phyloP scores from a whole-genome alignment of 2,797 vertebrate genomes.

The Eulemur coronatus region DNA sequence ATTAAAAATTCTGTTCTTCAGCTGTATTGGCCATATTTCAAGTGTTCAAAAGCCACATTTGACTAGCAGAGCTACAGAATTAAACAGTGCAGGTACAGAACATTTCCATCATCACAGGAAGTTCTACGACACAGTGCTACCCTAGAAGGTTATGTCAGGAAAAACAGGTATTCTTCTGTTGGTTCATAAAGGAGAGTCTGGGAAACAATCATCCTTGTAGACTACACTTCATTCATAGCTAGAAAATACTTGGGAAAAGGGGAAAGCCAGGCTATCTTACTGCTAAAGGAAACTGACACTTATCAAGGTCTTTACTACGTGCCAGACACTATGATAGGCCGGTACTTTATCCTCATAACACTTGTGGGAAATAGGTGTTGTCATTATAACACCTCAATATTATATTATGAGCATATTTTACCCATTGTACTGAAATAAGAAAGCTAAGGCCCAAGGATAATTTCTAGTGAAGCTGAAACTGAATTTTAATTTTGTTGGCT shows the following conservation, averaged over 20 bases:
- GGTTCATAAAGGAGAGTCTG: neutral
- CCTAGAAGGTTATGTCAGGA: neutral
- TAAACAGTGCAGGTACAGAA: neutral
- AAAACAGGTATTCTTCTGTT: neutral
- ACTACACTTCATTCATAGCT: conserved; percentile 1
- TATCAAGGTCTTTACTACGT: neutral
- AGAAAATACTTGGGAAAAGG: neutral
- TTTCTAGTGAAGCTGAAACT: neutral
- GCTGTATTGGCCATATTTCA: neutral
- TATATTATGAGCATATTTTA: neutral
- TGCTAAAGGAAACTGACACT: conserved; percentile 1
- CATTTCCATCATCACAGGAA: neutral
- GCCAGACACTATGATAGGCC: neutral
- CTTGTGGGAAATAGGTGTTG: neutral
- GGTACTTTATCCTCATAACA: neutral
- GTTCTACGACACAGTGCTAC: neutral
- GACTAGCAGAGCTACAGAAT: neutral
- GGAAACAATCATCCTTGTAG: neutral
- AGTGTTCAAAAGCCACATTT: neutral
- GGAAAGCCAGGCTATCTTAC: neutral
- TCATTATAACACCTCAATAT: neutral
- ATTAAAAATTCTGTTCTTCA: neutral
- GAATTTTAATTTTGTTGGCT: neutral
- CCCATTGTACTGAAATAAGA: neutral
- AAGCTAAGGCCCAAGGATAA: neutral